A percentile compares a stretch with the other conserved stretches of the same genome.
Evolutionary conservation across 2,797 vertebrate genomes (phyloP).

Genomic region (Tympanoctomys barrerae): DNA sequence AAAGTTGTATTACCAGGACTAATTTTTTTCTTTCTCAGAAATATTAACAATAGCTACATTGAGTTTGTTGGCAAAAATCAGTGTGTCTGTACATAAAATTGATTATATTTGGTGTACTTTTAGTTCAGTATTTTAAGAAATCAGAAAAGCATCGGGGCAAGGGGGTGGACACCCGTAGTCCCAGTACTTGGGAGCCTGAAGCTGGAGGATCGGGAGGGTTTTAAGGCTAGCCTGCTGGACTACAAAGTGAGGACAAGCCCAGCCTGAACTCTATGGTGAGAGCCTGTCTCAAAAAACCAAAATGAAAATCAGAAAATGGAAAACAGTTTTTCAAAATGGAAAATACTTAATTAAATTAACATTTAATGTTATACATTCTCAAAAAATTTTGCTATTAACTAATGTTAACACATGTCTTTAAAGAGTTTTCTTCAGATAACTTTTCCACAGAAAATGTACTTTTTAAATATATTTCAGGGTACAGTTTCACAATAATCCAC

Average conservation of each 20-base stretch:
- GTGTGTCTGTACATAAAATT: background rate
- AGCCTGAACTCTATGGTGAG: background rate
- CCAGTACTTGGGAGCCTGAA: background rate
- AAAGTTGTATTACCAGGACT: background rate
- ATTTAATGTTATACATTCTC: slow-evolving; percentile 16
- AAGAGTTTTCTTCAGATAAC: background rate
- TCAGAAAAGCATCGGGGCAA: background rate
- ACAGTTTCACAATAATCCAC: slow-evolving; percentile 26
- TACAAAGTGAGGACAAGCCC: background rate
- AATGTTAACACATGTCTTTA: background rate
- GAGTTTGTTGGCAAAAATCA: background rate
- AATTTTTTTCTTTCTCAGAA: background rate
- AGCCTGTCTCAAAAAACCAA: background rate
- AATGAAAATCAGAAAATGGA: slow-evolving; percentile 22
- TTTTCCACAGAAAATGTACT: slow-evolving; percentile 2
- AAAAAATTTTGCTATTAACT: background rate
- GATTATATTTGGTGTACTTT: slow-evolving; percentile 36
- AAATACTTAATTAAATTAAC: slow-evolving; percentile 25
- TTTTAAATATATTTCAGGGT: background rate
- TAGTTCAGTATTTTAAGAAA: background rate
- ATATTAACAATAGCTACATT: background rate
- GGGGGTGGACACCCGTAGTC: background rate
- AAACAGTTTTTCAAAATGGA: slow-evolving; percentile 40
- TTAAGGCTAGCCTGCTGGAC: too few relatives aligned
- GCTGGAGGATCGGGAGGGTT: background rate